phyloP scores from a whole-genome alignment of 1,140 invertebrate species.

The Micrasema minimum region DNA sequence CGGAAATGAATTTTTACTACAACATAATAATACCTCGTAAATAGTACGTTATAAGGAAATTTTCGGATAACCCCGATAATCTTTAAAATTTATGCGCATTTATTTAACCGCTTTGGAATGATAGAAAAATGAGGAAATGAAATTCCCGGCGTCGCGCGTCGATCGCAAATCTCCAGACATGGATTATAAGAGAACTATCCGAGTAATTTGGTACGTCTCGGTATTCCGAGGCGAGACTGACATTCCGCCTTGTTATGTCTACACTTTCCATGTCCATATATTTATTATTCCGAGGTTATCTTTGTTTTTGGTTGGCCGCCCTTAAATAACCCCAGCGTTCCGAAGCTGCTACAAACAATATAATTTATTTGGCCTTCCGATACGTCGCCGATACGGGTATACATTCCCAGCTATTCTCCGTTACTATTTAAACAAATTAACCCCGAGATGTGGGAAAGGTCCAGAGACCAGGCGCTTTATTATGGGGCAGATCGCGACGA shows the following conservation, averaged over 20 bases:
- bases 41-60: no score
- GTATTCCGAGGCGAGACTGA: slow-evolving; percentile 3
- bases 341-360: slow-evolving; percentile 34
- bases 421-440: slow-evolving; percentile 49
- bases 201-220: slow-evolving; percentile 26
- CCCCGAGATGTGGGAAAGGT: slow-evolving; percentile 14
- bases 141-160: background rate
- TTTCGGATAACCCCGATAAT: no score
- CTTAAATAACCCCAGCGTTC: slow-evolving; percentile 28
- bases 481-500: slow-evolving; percentile 6
- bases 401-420: slow-evolving; percentile 8
- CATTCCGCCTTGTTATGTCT: slow-evolving; percentile 32
- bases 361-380: slow-evolving; percentile 48
- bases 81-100: no score
- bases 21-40: no score
- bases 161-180: background rate
- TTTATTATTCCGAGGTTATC: slow-evolving; percentile 31
- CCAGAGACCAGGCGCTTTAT: slow-evolving; percentile 12
- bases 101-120: background rate
- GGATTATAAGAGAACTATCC: slow-evolving; percentile 20
- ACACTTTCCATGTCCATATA: slow-evolving; percentile 3
- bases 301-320: slow-evolving; percentile 40
- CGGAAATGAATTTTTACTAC: no score
- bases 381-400: slow-evolving; percentile 46
- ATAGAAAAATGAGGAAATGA: slow-evolving; percentile 21